phyloP scores from a whole-genome alignment of 2,113 vertebrate genomes.

The Pelmatolapia mariae region DNA sequence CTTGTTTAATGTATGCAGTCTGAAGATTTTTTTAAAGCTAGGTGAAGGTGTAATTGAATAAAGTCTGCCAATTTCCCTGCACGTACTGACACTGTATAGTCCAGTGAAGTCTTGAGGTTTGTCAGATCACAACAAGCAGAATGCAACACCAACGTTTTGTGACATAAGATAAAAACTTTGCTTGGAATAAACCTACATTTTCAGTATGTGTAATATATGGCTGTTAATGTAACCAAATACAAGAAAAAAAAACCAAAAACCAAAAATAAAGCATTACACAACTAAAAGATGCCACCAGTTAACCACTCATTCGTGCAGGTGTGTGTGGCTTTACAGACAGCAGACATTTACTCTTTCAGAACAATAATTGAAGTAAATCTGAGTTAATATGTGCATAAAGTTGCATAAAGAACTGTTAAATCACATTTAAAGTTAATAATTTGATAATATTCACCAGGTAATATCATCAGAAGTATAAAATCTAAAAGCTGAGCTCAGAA shows the following conservation, averaged over 20 bases:
- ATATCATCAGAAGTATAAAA: not conserved
- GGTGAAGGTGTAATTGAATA: not conserved
- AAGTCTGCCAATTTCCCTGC: not conserved
- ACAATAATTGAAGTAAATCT: not conserved
- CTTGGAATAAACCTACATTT: not conserved
- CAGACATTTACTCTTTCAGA: not conserved
- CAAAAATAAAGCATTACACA: not conserved
- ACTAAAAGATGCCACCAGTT: not conserved
- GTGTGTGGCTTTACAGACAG: not conserved
- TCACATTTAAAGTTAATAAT: not conserved
- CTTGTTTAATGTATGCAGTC: not conserved
- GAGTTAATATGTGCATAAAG: not conserved
- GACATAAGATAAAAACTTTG: not conserved
- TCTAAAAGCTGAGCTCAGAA: not conserved
- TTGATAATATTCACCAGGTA: not conserved
- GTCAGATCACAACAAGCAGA: not conserved
- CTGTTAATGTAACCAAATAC: not conserved
- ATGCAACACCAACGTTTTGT: not conserved
- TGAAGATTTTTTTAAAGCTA: not conserved
- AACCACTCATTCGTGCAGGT: not conserved
- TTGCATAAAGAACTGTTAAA: not conserved
- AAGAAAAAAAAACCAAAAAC: rapidly evolving
- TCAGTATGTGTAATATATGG: not conserved
- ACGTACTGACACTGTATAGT: not conserved
- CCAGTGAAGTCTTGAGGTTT: not conserved